Evolutionary conservation across 2,888 invertebrate species (phyloP).

Genomic region (Amblyteles armatorius): DNA sequence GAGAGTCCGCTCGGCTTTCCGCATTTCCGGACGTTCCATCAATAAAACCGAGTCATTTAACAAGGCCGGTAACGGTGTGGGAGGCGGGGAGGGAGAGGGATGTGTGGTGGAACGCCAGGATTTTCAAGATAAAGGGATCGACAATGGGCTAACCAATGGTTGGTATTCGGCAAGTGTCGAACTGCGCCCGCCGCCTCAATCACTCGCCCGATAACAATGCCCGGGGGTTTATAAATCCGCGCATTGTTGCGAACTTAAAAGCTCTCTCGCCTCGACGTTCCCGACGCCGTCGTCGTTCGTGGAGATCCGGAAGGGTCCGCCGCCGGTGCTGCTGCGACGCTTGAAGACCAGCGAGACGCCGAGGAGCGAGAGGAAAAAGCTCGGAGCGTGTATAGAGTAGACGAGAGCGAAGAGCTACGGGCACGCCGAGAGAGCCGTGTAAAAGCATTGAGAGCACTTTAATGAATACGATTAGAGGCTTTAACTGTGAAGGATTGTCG

Average conservation of each 20-base stretch:
- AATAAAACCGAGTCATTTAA: constrained; percentile 83
- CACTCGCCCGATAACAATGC: constrained; percentile 83
- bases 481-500: constrained; percentile 82
- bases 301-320: constrained; percentile 36
- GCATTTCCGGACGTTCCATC: constrained; percentile 79
- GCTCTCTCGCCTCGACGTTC: constrained; percentile 70
- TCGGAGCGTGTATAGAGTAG: constrained; percentile 11
- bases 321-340: background rate
- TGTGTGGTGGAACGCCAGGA: constrained; percentile 71
- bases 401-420: constrained; percentile 42
- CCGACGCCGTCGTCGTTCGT: constrained; percentile 42
- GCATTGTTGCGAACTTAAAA: constrained; percentile 84
- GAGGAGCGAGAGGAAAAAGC: constrained; percentile 35
- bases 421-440: constrained; percentile 76
- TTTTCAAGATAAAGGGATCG: constrained; percentile 84
- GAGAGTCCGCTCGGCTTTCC: constrained; percentile 71
- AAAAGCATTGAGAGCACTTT: constrained; percentile 83
- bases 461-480: constrained; percentile 83
- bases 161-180: constrained; percentile 84
- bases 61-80: constrained; percentile 77
- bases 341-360: constrained; percentile 42
- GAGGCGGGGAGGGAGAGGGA: constrained; percentile 38
- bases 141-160: constrained; percentile 83
- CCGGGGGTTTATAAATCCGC: constrained; percentile 83
- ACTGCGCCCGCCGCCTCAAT: constrained; percentile 80